Percentiles rank a stretch among this genome's conserved stretches.
phyloP scores from a whole-genome alignment of 2,797 vertebrate genomes.

The Phylloscopus collybita region DNA sequence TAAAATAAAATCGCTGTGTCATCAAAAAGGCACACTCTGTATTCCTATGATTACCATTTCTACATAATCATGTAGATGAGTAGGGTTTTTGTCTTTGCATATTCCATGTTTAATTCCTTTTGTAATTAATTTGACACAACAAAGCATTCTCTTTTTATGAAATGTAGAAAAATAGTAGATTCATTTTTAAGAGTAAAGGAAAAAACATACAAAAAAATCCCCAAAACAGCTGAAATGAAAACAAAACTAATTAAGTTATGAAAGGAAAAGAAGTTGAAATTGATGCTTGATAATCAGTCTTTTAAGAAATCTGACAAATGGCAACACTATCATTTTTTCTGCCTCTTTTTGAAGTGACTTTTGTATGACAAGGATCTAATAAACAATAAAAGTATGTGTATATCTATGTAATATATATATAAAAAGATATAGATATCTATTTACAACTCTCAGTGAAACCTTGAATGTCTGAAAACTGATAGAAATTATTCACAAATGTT shows the following conservation, averaged over 20 bases:
- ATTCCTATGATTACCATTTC: neutral
- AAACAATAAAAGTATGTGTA: neutral
- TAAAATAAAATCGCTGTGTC: neutral
- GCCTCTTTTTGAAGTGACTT: neutral
- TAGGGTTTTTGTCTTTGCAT: neutral
- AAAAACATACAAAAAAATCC: neutral
- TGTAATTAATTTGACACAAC: neutral
- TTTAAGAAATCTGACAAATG: neutral
- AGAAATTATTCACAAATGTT: neutral
- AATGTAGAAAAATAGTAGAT: neutral
- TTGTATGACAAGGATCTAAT: neutral
- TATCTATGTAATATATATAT: neutral
- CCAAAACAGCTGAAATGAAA: neutral
- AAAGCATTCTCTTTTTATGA: neutral
- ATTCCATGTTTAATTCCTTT: neutral
- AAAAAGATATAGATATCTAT: neutral
- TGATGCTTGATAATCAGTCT: neutral
- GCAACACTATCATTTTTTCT: neutral
- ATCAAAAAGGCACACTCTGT: neutral
- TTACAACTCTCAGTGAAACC: neutral
- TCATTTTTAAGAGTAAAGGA: neutral
- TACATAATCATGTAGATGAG: neutral
- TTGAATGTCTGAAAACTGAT: neutral
- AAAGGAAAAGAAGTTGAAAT: neutral
- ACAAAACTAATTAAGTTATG: neutral